Conservation (phyloP, 2,113 vertebrate species). For the Sialia sialis region DNA sequence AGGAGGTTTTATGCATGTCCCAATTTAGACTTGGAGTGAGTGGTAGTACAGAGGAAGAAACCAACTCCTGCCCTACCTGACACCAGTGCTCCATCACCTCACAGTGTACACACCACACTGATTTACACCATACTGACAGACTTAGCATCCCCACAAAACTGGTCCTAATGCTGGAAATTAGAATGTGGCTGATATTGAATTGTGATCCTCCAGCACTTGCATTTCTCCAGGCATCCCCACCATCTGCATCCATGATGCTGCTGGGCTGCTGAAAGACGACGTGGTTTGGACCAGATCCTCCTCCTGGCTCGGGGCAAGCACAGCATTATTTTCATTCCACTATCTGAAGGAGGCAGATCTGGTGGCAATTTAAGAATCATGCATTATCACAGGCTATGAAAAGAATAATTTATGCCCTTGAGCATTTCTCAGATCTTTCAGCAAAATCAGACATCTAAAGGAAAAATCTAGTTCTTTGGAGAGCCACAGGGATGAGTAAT, state of each 20-base stretch:
- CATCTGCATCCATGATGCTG: not conserved
- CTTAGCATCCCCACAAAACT: not conserved
- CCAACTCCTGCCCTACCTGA: not conserved
- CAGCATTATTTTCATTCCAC: not conserved
- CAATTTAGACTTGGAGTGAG: not conserved
- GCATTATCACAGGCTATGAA: conserved; percentile 59
- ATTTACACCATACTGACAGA: not conserved
- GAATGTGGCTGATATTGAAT: not conserved
- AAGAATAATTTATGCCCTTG: conserved; percentile 66
- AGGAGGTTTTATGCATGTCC: not conserved
- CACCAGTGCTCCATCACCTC: not conserved
- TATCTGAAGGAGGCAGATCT: conserved; percentile 33
- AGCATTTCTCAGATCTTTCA: conserved; percentile 58
- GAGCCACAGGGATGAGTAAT: conserved; percentile 35
- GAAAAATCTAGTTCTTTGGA: conserved; percentile 54
- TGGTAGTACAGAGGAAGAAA: not conserved
- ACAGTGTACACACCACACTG: accelerated
- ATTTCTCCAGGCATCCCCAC: not conserved
- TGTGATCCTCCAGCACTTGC: not conserved
- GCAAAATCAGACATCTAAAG: conserved; percentile 56
- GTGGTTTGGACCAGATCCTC: not conserved
- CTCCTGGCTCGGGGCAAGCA: not conserved
- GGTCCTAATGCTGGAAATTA: not conserved
- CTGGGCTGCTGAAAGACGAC: not conserved
- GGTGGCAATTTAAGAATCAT: conserved; percentile 46